phyloP scores from a whole-genome alignment of 2,113 vertebrate species.

The Orthonyx spaldingii region DNA sequence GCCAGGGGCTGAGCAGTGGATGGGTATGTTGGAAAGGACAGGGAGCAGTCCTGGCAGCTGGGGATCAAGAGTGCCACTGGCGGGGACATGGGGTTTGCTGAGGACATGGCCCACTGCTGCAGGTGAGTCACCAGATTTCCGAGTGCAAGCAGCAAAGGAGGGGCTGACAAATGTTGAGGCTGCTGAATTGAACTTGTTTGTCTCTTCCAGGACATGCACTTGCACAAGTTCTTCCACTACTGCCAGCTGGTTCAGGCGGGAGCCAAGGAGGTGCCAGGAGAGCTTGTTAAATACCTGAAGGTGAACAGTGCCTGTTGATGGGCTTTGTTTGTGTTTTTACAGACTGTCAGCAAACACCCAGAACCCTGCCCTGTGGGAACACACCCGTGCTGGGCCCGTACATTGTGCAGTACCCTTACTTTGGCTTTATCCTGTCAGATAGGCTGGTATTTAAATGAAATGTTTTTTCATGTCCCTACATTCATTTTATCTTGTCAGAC shows the following conservation, averaged over 20 bases:
- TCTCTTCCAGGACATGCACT: constrained; percentile 86
- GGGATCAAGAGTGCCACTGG: not conserved
- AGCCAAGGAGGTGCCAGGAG: constrained; percentile 81
- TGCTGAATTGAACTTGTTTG: not conserved
- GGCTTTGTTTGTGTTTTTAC: not conserved
- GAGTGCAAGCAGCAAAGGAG: not conserved
- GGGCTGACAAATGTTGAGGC: not conserved
- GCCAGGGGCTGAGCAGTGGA: not conserved
- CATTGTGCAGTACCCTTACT: not conserved
- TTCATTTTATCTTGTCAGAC: not conserved
- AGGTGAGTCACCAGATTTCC: not conserved
- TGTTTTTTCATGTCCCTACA: not conserved
- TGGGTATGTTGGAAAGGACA: not conserved
- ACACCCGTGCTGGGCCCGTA: rapidly evolving
- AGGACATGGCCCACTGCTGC: not conserved
- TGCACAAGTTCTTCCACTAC: constrained; percentile 95
- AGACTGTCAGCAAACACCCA: not conserved
- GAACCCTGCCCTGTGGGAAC: not conserved
- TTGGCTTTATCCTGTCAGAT: not conserved
- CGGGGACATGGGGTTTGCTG: not conserved
- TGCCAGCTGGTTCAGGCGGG: constrained; percentile 85
- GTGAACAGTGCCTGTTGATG: constrained; percentile 60
- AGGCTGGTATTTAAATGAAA: not conserved
- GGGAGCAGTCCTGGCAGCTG: not conserved
- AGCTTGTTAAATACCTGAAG: constrained; percentile 95